Base-by-base conservation (phyloP, 2,113 vertebrate species). In the Pionites leucogaster region DNA sequence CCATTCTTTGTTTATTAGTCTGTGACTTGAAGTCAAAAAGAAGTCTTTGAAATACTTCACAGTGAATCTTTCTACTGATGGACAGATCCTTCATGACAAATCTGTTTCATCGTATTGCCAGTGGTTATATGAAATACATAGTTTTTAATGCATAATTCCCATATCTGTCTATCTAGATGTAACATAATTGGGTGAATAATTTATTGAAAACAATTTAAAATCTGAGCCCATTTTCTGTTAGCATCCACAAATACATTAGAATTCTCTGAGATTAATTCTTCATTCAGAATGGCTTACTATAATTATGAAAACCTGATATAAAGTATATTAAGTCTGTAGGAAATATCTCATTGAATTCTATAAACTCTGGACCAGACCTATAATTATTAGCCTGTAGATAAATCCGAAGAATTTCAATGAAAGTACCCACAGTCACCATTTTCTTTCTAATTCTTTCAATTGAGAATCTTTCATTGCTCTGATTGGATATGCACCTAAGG, bases 171-270 rank as follows among this genome's bases (percentile, higher is more conserved):
- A 90, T 86, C 69, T 82, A 85, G 52, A 81, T 44, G 25, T 17
- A 80, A 82, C 60, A 81, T 81, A 94, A 93, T 86, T 94, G 28
- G 35, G 24, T 95, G 82, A 97, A 95, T 96, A 93, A 93, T 92
- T 94, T 81, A 92, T 77, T 71, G 23, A 4, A 90, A 89, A 85
- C 17, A 47, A 37, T 86, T 82, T 81, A 63, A 90, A 88, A 87
- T 46, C 74, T 80, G 25, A 71, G 14, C 31, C 60, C 24, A 35
- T 64, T 89, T 93, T 74, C 59, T 86, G 44, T 50, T 86, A 55
- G 27, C 55, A 68, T 74, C 12, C 55, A 86, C 35, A 93, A 88
- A 94, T 76, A 68, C 7, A 63, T 80, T 87, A 59, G 50, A 80
- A 80, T 88, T 88, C 16, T 80, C 29, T 31, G 42, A 94, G 42